A percentile compares a stretch with the other conserved stretches of the same genome.
These are phyloP conservation scores for Potamilus streckersoni DNA, from an alignment of 1,140 invertebrate species.

Conservation along the genomic window DNA sequence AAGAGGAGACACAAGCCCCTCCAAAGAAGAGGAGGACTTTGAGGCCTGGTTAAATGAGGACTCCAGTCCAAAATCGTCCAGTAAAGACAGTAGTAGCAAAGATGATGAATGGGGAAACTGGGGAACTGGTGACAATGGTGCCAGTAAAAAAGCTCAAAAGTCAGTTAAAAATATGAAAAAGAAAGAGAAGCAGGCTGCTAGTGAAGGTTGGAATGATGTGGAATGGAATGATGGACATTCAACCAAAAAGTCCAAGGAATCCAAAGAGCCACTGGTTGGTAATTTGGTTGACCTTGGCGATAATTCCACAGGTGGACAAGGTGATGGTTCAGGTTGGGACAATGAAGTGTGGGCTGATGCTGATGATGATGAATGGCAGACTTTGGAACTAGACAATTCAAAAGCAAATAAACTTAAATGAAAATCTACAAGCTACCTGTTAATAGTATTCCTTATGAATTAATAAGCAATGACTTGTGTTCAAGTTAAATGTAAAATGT, in stretches of 20 bases:
- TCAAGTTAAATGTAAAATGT: conserved; percentile 9
- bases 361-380: conserved; percentile 59
- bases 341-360: conserved; percentile 61
- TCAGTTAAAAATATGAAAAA: conserved; percentile 41
- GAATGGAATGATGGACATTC: conserved; percentile 53
- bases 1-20: conserved; percentile 25
- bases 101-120: conserved; percentile 49
- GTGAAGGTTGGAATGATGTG: conserved; percentile 51
- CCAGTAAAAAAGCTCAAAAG: conserved; percentile 31
- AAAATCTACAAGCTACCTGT: not conserved
- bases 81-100: conserved; percentile 36
- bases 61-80: conserved; percentile 17
- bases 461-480: conserved; percentile 1
- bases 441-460: not conserved
- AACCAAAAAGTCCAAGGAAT: conserved; percentile 46
- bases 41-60: conserved; percentile 60
- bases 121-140: conserved; percentile 29
- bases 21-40: conserved; percentile 49
- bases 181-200: conserved; percentile 29
- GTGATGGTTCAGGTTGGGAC: conserved; percentile 50
- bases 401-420: conserved; percentile 30
- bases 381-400: conserved; percentile 46
- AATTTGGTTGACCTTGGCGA: conserved; percentile 56
- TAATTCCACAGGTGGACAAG: conserved; percentile 25
- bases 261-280: conserved; percentile 57